These are phyloP conservation scores for Coturnix japonica DNA, from an alignment of 2,113 vertebrate species.

Conservation along the genomic window DNA sequence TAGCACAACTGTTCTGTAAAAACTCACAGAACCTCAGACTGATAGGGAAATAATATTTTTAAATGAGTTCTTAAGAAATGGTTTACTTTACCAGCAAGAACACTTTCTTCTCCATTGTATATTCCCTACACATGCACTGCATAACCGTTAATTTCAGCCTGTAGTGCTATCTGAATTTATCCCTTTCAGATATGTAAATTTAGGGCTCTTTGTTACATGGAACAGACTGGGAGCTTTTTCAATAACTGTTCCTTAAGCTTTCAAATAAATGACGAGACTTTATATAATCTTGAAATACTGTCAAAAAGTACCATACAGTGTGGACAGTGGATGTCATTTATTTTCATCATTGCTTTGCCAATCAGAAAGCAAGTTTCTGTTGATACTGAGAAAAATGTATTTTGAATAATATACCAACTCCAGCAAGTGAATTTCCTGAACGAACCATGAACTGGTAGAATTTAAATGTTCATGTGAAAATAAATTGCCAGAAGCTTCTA, in stretches of 20 bases:
- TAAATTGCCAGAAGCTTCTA: neutral
- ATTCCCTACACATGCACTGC: neutral
- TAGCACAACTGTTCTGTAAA: neutral
- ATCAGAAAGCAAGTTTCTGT: neutral
- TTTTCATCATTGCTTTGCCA: slow-evolving; percentile 30
- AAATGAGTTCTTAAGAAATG: neutral
- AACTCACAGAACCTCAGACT: neutral
- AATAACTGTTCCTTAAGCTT: slow-evolving; percentile 2
- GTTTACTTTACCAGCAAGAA: neutral
- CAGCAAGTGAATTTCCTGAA: neutral
- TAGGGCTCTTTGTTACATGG: neutral
- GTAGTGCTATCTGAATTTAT: neutral
- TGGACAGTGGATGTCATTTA: neutral
- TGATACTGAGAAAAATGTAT: neutral
- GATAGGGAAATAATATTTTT: neutral
- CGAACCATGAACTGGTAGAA: neutral
- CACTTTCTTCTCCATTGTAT: neutral
- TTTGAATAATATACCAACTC: neutral
- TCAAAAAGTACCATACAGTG: neutral
- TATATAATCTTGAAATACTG: slow-evolving; percentile 39
- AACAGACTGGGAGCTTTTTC: neutral
- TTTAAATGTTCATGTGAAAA: neutral
- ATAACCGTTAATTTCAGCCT: neutral
- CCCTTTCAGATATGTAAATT: neutral
- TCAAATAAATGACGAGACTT: neutral